Conservation (phyloP, 2,113 vertebrate species). For the Ia io region DNA sequence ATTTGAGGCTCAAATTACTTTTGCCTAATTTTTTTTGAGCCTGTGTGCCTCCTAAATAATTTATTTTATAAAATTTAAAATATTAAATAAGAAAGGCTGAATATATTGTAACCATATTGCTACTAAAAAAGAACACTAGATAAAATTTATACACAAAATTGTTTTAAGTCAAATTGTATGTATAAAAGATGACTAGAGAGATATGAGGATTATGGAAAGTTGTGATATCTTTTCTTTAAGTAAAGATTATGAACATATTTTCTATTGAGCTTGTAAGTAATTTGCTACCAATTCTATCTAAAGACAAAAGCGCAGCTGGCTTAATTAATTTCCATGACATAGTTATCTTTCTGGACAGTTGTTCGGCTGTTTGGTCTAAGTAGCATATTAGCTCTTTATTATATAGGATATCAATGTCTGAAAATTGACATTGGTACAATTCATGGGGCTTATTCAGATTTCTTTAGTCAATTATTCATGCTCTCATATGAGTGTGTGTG, state of each 20-base stretch:
- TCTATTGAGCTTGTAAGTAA: constrained; percentile 3
- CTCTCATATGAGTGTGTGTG: neutral
- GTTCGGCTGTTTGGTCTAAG: no score
- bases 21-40: neutral
- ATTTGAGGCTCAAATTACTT: neutral
- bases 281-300: neutral
- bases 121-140: neutral
- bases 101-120: neutral
- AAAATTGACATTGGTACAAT: neutral
- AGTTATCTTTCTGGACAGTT: no score
- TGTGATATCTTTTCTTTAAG: neutral
- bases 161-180: neutral
- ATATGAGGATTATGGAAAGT: neutral
- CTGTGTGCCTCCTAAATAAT: neutral
- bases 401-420: neutral
- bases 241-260: neutral
- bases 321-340: neutral
- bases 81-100: neutral
- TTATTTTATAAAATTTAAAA: constrained; percentile 41
- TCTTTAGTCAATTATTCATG: neutral
- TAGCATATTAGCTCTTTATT: no score
- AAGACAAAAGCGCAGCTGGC: neutral
- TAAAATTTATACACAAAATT: neutral
- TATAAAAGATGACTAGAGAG: neutral
- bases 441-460: neutral